Evolutionary conservation across 2,888 invertebrate species (phyloP).

Genomic region (Caenorhabditis sp.): DNA sequence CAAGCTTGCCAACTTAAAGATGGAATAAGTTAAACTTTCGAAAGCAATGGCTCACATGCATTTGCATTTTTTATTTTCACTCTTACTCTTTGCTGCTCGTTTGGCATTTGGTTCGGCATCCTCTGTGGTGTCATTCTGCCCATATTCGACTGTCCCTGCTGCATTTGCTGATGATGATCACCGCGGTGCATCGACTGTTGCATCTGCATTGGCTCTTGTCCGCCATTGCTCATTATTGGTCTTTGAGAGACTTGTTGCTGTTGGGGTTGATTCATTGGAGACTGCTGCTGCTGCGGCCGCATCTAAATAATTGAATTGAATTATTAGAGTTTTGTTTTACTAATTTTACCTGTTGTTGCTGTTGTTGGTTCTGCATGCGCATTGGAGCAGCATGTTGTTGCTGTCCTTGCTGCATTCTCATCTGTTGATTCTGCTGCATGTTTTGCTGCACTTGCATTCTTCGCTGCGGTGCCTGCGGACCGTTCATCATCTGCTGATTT

Average conservation of each 20-base stretch:
- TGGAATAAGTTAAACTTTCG: too few species aligned
- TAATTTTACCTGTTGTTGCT: slow-evolving; percentile 16
- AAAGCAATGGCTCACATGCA: too few species aligned
- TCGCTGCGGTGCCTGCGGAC: not conserved
- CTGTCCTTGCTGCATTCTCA: slow-evolving; percentile 13
- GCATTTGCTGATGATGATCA: slow-evolving; percentile 13
- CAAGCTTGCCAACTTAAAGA: too few species aligned
- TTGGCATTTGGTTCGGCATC: not conserved
- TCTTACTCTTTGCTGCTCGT: slow-evolving; percentile 1
- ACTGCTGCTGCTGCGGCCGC: not conserved
- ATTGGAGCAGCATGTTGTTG: slow-evolving; percentile 26
- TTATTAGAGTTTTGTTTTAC: too few species aligned
- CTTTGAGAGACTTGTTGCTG: slow-evolving; percentile 17
- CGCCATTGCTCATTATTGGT: slow-evolving; percentile 14
- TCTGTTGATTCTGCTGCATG: slow-evolving; percentile 20
- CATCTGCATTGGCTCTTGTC: slow-evolving; percentile 3
- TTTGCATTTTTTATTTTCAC: too few species aligned
- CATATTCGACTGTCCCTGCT: slow-evolving; percentile 6
- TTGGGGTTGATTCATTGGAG: slow-evolving; percentile 9
- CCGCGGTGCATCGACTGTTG: not conserved
- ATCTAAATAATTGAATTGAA: too few species aligned
- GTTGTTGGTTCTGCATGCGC: slow-evolving; percentile 8
- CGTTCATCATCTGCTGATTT: slow-evolving; percentile 6
- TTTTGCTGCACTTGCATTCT: slow-evolving; percentile 9
- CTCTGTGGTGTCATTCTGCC: not conserved